phyloP scores from a whole-genome alignment of 2,797 vertebrate genomes.

The Tarsius wallacei region DNA sequence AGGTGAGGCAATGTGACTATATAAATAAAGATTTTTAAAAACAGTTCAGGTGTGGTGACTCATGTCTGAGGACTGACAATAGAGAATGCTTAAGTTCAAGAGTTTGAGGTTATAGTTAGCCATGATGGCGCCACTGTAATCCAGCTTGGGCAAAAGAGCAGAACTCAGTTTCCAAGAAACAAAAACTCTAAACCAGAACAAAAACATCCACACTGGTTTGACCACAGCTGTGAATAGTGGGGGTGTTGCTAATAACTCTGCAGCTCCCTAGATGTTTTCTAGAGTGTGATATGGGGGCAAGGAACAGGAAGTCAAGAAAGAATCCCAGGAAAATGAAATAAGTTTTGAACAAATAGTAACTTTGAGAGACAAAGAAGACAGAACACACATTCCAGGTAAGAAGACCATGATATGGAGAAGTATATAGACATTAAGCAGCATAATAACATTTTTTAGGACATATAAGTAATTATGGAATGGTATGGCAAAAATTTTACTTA shows the following conservation, averaged over 20 bases:
- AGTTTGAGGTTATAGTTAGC: no score
- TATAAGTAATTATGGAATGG: background rate
- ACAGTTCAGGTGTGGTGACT: no score
- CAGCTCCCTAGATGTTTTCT: background rate
- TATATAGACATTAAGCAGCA: background rate
- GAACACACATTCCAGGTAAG: background rate
- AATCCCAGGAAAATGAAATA: background rate
- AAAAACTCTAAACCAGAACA: no score
- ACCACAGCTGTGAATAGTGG: background rate
- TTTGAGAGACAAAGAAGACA: background rate
- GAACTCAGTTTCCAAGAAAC: no score
- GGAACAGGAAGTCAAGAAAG: background rate
- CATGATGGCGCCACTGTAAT: no score
- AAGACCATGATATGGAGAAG: background rate
- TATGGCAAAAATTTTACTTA: background rate
- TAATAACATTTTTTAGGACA: background rate
- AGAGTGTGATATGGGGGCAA: background rate
- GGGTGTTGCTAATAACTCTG: background rate
- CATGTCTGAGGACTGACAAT: no score
- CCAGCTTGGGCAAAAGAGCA: no score
- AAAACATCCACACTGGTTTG: background rate
- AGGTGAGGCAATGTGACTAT: background rate
- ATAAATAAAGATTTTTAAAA: background rate
- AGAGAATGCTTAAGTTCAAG: no score
- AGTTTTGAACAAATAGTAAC: background rate